A percentile compares a stretch with the other conserved stretches of the same genome.
Conservation (phyloP, 92 coral and sea anemone genomes). For the Epizoanthus illoricatus region DNA sequence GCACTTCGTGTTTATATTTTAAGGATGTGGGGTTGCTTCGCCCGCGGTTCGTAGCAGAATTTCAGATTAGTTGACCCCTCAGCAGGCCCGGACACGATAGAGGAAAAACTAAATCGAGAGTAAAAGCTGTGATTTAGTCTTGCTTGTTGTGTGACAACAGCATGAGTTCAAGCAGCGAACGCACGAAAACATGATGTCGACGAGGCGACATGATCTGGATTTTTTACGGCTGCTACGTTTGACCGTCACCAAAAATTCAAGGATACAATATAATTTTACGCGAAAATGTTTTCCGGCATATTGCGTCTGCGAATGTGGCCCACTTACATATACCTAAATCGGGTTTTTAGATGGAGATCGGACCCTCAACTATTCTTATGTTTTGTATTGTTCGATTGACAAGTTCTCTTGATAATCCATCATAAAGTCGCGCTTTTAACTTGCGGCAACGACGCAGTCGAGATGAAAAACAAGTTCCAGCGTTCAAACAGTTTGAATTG, state of each 20-base stretch:
- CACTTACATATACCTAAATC: no score
- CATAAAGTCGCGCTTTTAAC: conserved; percentile 17
- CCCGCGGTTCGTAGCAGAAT: conserved; percentile 40
- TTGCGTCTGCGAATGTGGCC: no score
- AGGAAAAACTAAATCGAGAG: conserved; percentile 40
- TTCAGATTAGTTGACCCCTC: conserved; percentile 46
- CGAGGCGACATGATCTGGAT: no score
- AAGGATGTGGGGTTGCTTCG: conserved; percentile 20
- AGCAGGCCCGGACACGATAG: conserved; percentile 47
- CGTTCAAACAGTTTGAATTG: conserved; percentile 9
- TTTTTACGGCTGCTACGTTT: no score
- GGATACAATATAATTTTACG: no score
- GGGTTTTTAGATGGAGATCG: no score
- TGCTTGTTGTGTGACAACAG: conserved; percentile 5
- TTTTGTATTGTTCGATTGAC: conserved; percentile 22
- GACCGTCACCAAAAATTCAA: no score
- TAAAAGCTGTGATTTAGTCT: conserved; percentile 37
- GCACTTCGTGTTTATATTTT: conserved; percentile 7
- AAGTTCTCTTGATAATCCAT: conserved; percentile 35
- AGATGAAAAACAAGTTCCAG: conserved; percentile 17
- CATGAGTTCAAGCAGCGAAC: no score
- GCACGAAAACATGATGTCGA: no score
- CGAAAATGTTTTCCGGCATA: no score
- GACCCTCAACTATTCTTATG: no score
- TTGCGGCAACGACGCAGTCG: not conserved